Base-by-base conservation (phyloP, 2,888 invertebrate species). In the Eupithecia abbreviata region DNA sequence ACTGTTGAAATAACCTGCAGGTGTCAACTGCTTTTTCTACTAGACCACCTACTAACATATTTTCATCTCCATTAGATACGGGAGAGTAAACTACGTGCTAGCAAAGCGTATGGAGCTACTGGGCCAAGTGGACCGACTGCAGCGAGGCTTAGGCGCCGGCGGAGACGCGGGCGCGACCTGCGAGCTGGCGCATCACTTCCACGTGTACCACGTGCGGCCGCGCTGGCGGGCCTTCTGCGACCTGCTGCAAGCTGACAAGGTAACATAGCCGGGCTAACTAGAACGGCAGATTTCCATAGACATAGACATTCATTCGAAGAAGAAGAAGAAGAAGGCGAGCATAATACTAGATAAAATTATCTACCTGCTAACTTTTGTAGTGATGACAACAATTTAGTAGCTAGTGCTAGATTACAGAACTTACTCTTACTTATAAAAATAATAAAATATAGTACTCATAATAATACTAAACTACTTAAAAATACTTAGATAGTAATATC, bases 161-260 rank as follows among this genome's bases (percentile, higher is more conserved):
- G 96, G 97, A 73, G 99, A 99, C 90, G 98, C 98, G 70, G 97
- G 98, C 0, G 99, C 99, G 89, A 99, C 99, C 0, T 99, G 99
- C 91, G 99, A 99, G 94, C 99, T 99, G 0, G 99, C 99, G 2
- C 98, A 99, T 10, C 98, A 99, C 92, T 99, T 99, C 93, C 99
- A 98, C 92, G 96, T 99, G 71, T 99, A 99, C 91, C 99, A 99
- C 92, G 96, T 99, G 73, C 93, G 98, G 79, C 97, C 99, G 0
- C 96, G 98, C 74, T 99, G 99, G 99, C 98, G 99, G 86, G 96
- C 98, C 83, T 99, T 98, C 91, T 95, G 97, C 76, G 88, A 89
- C 73, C 85, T 85, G n/a, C 90, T 91, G 74, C 79, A 85, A 0
- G 84, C 84, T 10, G 89, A 90, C 51, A 89, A 90, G 91, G 92